Evolutionary conservation across 2,888 invertebrate species (phyloP), one percentile per base, ranked within the genome.

Genomic region (Acleris sparsana): DNA sequence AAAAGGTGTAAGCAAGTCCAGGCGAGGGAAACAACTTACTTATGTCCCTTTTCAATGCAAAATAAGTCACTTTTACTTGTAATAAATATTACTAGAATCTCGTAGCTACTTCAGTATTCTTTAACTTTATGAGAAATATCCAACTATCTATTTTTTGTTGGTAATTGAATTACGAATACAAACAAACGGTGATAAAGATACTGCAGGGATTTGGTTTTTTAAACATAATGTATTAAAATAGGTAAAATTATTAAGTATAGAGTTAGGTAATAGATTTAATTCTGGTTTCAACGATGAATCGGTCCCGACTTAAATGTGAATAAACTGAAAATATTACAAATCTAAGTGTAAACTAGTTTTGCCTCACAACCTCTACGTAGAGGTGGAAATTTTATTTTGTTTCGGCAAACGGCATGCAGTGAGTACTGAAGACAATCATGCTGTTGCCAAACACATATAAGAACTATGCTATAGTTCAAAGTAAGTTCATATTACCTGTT

Each of bases 401-500:
- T 44, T 11, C 49, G 49, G 49, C 49, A 49, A 66, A 61, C 33
- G 33, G 39, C 66, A 66, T 66, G 66, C 66, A 66, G 65, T 66
- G 65, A 61, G 57, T 13, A 39, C 39, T 39, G 39, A 13, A 39
- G 66, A 48, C 61, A 66, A 53, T 62, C 66, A 66, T 66, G 66
- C 66, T 48, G 56, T 66, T 66, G 61, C 61, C 62, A 62, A 61
- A 57, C 61, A 62, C 62, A 66, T 33, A 57, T 46, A 46, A 49
- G 49, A 49, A 44, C 57, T 57, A 57, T 57, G 22, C 57, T 57
- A 49, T 49, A 57, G 44, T 57, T 57, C 25, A 57, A 46, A 17
- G 17, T 46, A 46, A 57, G 20, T 57, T 44, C 39, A 46, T 61
- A 53, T 60, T 66, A 57, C 56, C 48, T 57, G 66, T 46, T 61